These are phyloP conservation scores for Rynchops niger DNA, from an alignment of 2,113 vertebrate species.

Conservation along the genomic window DNA sequence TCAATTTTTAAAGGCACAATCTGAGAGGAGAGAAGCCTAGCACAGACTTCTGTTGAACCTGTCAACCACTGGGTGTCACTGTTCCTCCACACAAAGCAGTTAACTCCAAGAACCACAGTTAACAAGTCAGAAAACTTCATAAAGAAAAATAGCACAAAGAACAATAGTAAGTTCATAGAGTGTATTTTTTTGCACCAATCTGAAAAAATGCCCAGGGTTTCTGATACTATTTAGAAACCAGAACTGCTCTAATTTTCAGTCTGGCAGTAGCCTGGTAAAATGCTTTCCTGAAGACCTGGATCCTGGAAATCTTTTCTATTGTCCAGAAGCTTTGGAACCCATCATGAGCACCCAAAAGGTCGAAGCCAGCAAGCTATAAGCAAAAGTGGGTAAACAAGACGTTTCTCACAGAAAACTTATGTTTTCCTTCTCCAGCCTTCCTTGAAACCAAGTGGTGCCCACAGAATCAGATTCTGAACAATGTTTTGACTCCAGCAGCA, in stretches of 20 bases:
- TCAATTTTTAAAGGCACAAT: neutral
- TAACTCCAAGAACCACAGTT: neutral
- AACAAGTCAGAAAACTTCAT: accelerated
- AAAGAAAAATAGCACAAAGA: neutral
- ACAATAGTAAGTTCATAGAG: neutral
- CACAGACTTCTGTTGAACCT: neutral
- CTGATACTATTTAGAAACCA: neutral
- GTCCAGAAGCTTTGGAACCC: neutral
- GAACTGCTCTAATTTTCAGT: neutral
- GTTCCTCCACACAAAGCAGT: neutral
- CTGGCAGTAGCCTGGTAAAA: neutral
- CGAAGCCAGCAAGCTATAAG: neutral
- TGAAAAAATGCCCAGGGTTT: neutral
- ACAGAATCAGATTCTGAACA: neutral
- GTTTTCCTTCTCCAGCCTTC: neutral
- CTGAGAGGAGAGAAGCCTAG: neutral
- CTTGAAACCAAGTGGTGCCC: neutral
- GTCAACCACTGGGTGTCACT: constrained; percentile 75
- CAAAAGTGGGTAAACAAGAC: accelerated
- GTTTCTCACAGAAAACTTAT: neutral
- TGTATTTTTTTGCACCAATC: neutral
- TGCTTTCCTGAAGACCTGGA: neutral
- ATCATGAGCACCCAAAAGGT: neutral
- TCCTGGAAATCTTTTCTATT: neutral
- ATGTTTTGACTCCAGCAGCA: neutral